Percentiles rank a stretch among this genome's conserved stretches.
These are phyloP conservation scores for Trididemnum nubilum DNA, from an alignment of 23 tunicate species.

Conservation along the genomic window DNA sequence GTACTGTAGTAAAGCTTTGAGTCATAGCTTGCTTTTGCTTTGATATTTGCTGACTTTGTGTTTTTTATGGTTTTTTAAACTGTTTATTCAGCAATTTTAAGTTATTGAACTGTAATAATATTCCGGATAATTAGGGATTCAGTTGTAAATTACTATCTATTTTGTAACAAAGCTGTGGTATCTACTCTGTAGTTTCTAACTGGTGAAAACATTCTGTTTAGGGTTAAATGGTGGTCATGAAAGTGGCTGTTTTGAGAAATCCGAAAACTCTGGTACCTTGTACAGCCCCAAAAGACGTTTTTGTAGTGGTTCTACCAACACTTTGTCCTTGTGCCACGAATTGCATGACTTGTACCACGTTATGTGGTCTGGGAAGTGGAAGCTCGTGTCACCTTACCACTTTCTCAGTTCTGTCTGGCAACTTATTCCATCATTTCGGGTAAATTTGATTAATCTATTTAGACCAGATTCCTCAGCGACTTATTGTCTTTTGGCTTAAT, in stretches of 20 bases:
- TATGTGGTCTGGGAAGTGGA: constrained; percentile 98
- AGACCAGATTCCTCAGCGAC: background rate
- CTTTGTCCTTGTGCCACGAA: constrained; percentile 80
- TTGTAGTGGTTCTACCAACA: background rate
- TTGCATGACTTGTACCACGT: constrained; percentile 82
- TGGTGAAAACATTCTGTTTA: background rate
- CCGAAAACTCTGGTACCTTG: background rate
- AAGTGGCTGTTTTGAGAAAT: constrained; percentile 15
- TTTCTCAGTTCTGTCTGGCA: constrained; percentile 92
- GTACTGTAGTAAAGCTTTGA: no score
- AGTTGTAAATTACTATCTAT: background rate
- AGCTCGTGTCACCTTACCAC: constrained; percentile 89
- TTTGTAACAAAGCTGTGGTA: background rate
- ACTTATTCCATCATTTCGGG: constrained; percentile 88
- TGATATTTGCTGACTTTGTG: no score
- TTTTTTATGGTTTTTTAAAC: no score
- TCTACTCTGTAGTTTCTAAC: background rate
- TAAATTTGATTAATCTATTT: constrained; percentile 16
- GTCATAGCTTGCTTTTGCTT: no score
- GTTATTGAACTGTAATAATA: no score
- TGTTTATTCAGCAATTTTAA: no score
- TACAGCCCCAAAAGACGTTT: constrained; percentile 16
- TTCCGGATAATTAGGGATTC: no score
- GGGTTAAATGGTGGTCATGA: constrained; percentile 39
- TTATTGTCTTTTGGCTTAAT: background rate